These are phyloP conservation scores for Oenanthe oenanthe DNA, from an alignment of 2,113 vertebrate species.

Conservation along the genomic window DNA sequence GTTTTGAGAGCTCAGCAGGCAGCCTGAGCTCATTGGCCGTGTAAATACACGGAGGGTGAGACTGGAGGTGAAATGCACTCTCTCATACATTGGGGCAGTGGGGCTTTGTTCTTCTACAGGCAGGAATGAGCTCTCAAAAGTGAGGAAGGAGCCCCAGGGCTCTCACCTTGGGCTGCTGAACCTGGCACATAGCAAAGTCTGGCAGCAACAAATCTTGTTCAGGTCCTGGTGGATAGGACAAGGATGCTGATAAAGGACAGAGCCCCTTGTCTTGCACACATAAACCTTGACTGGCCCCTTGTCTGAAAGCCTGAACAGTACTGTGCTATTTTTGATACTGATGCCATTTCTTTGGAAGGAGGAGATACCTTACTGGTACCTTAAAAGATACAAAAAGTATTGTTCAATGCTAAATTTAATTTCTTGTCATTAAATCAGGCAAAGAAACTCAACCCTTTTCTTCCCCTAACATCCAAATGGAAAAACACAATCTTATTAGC, in stretches of 20 bases:
- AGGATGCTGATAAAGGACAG: not conserved
- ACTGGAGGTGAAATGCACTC: not conserved
- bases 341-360: not conserved
- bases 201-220: not conserved
- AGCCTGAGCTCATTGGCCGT: not conserved
- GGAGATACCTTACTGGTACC: not conserved
- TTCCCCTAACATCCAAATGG: not conserved
- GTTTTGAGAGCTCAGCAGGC: not conserved
- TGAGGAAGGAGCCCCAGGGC: not conserved
- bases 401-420: slow-evolving; percentile 11
- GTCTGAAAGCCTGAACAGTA: not conserved
- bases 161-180: not conserved
- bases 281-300: not conserved
- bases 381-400: not conserved
- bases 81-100: not conserved
- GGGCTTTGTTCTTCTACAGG: not conserved
- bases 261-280: not conserved
- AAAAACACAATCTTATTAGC: slow-evolving; percentile 29
- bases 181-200: not conserved
- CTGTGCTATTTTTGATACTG: not conserved
- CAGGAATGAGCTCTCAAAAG: not conserved
- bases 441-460: slow-evolving; percentile 1
- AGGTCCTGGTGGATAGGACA: not conserved
- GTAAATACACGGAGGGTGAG: not conserved
- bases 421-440: not conserved